A percentile compares a stretch with the other conserved stretches of the same genome.
phyloP scores from a whole-genome alignment of 2,888 invertebrate species.

The Acrocyrtus sp. region DNA sequence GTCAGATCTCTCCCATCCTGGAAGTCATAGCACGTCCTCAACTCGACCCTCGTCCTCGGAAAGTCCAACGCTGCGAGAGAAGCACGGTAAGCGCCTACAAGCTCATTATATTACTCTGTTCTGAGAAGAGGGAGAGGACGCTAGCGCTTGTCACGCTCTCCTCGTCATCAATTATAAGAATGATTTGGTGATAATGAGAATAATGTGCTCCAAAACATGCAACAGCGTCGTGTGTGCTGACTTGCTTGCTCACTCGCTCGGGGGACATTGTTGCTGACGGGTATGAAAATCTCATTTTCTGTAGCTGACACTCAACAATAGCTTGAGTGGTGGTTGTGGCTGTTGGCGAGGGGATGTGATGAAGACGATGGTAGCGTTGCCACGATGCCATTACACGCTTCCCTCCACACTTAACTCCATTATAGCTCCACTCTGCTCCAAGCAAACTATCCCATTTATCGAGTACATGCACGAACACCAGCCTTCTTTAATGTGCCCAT shows the following conservation, averaged over 20 bases:
- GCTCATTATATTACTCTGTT: background rate
- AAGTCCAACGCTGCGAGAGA: constrained; percentile 61
- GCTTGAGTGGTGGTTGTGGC: constrained; percentile 11
- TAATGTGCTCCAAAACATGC: constrained; percentile 48
- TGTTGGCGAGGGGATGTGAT: background rate
- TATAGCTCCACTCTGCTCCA: background rate
- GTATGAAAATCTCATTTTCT: constrained; percentile 55
- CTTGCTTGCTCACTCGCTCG: constrained; percentile 15
- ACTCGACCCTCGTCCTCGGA: constrained; percentile 63
- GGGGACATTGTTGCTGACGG: constrained; percentile 41
- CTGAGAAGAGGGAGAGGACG: background rate
- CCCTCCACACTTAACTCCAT: constrained; percentile 6
- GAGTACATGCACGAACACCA: constrained; percentile 25
- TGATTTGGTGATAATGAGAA: constrained; percentile 41
- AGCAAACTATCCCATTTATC: background rate
- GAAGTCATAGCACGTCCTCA: constrained; percentile 62
- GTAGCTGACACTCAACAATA: constrained; percentile 36
- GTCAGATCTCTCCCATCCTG: constrained; percentile 66
- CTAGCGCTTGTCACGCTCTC: background rate
- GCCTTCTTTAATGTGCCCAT: background rate
- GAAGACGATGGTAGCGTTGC: constrained; percentile 3
- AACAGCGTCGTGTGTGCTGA: constrained; percentile 11
- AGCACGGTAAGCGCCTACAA: constrained; percentile 59
- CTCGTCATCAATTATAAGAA: constrained; percentile 26
- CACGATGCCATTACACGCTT: constrained; percentile 34